Conservation (phyloP, 2,888 invertebrate species). For the Cloeon dipterum region DNA sequence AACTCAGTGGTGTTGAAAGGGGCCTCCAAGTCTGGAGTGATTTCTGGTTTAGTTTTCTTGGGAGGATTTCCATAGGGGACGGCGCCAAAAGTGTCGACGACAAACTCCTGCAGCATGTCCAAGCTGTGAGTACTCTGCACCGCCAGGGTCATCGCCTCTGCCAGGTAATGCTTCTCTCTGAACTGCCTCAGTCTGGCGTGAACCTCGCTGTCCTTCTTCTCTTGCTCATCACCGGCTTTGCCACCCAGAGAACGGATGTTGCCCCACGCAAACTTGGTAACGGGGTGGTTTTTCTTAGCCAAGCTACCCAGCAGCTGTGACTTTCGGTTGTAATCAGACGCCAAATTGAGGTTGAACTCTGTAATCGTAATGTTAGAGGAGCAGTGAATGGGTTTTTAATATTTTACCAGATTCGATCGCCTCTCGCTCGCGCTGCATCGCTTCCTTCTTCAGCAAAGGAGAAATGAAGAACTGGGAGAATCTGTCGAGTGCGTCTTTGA, state of each 20-base stretch:
- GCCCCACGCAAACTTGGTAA: slow-evolving; percentile 63
- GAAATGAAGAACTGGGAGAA: slow-evolving; percentile 75
- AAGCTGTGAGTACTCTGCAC: slow-evolving; percentile 30
- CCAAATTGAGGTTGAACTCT: slow-evolving; percentile 65
- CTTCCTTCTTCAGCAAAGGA: slow-evolving; percentile 63
- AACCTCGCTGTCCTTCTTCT: neutral
- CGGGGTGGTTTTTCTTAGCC: slow-evolving; percentile 44
- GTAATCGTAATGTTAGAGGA: slow-evolving; percentile 6
- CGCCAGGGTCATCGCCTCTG: slow-evolving; percentile 69
- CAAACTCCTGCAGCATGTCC: slow-evolving; percentile 36
- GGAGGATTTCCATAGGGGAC: slow-evolving; percentile 42
- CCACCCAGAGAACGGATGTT: slow-evolving; percentile 39
- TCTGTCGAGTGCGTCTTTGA: slow-evolving; percentile 53
- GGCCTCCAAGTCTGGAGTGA: slow-evolving; percentile 13
- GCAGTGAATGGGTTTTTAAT: neutral
- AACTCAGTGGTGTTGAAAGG: slow-evolving; percentile 38
- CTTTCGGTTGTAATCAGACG: slow-evolving; percentile 47
- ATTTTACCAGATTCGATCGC: slow-evolving; percentile 58
- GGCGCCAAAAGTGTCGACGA: slow-evolving; percentile 36
- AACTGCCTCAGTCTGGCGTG: slow-evolving; percentile 36
- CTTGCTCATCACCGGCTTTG: slow-evolving; percentile 19
- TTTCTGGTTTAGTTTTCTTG: slow-evolving; percentile 28
- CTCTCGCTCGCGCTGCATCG: slow-evolving; percentile 68
- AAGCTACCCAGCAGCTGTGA: slow-evolving; percentile 51
- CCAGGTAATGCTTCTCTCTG: slow-evolving; percentile 54